Percentiles rank a stretch among this genome's conserved stretches.
phyloP scores from a whole-genome alignment of 1,140 invertebrate genomes.

The Zaprionus tsacasi region DNA sequence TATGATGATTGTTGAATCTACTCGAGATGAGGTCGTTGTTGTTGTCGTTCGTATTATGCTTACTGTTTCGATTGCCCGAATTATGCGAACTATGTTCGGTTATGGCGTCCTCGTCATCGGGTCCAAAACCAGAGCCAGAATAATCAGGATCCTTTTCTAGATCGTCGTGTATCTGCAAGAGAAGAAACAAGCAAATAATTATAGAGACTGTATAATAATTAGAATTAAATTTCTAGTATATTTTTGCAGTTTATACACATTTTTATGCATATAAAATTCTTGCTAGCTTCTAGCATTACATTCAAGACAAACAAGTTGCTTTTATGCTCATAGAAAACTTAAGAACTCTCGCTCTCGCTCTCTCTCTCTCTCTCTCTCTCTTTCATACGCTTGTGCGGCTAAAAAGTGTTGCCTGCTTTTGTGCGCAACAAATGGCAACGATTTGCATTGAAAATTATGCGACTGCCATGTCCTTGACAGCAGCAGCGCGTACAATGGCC shows the following conservation, averaged over 20 bases:
- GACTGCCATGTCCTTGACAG: slow-evolving; percentile 62
- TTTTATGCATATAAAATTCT: neutral
- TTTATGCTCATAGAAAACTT: neutral
- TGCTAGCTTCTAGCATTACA: neutral
- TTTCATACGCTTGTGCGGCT: neutral
- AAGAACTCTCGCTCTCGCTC: slow-evolving; percentile 1
- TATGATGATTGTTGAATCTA: slow-evolving; percentile 71
- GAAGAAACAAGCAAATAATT: neutral
- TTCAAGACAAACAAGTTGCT: neutral
- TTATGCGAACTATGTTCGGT: slow-evolving; percentile 72
- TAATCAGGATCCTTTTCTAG: slow-evolving; percentile 87
- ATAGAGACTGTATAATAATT: neutral
- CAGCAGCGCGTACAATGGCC: slow-evolving; percentile 26
- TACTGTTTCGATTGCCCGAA: slow-evolving; percentile 72
- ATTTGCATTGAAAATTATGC: slow-evolving; percentile 77
- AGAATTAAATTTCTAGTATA: neutral
- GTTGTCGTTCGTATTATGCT: slow-evolving; percentile 81
- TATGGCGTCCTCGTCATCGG: slow-evolving; percentile 87
- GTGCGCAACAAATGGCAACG: slow-evolving; percentile 64
- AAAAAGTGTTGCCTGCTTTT: slow-evolving; percentile 36
- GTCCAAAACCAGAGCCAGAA: slow-evolving; percentile 89
- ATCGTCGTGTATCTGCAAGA: slow-evolving; percentile 84
- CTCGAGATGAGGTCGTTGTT: slow-evolving; percentile 74
- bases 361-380: neutral
- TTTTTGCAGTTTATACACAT: neutral